Base-by-base conservation (phyloP, 2,888 invertebrate species). In the Perizoma flavofasciatum region DNA sequence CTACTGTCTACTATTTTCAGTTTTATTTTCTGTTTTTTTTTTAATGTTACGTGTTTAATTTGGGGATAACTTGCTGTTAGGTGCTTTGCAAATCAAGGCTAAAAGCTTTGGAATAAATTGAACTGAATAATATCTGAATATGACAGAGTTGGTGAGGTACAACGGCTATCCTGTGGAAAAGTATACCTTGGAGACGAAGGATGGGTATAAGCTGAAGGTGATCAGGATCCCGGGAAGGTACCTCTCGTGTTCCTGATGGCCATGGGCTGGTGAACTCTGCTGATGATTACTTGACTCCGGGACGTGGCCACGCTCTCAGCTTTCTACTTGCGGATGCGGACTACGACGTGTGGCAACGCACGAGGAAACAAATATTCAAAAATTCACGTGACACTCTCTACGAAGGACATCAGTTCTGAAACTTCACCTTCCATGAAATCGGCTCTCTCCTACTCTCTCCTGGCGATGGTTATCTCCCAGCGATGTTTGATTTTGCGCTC, bases 361-460 rank as follows among this genome's bases (percentile, higher is more conserved):
- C 88, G 97, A 59, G 97, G 97, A 8, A 96, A 96, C 77, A 93
- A 91, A 0, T 94, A 94, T 74, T 91, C 93, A 3, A 81, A 85
- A 47, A 45, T 56, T 5, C 95, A 95, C 71, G 69, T 72, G 0
- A 76, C 73, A 0, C 65, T 82, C 76, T 63, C 79, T 34, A 72
- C 86, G 2, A 64, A 59, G 0, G 79, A 89, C 10, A 46, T 46
- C 7, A 34, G 0, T 95, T 92, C 71, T 95, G 94, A 94, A 73
- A 93, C 41, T 95, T 94, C 70, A 95, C 95, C 64, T 97, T 94
- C 93, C 95, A 97, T 76, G 94, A 96, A 75, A 96, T 97, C 75
- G 96, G 95, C n/a, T n/a, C n/a, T n/a, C n/a, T n/a, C n/a, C n/a
- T n/a, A n/a, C n/a, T n/a, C n/a, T n/a, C n/a, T n/a, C n/a, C n/a